Percentiles rank a stretch among this genome's conserved stretches.
These are phyloP conservation scores for Trichonephila inaurata DNA, from an alignment of 1,140 invertebrate genomes.

Conservation along the genomic window DNA sequence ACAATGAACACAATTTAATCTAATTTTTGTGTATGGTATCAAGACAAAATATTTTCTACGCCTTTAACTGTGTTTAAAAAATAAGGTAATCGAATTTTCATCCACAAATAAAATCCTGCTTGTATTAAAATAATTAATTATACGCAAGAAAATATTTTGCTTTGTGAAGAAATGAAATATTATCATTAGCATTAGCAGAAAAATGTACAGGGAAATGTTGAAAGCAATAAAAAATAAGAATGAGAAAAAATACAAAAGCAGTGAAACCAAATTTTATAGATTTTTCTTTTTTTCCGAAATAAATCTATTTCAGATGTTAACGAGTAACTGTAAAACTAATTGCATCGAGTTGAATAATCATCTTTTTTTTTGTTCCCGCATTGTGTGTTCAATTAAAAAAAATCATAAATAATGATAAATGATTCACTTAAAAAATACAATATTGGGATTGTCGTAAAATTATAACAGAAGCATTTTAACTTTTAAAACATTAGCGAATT, in stretches of 20 bases:
- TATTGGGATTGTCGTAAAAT: neutral
- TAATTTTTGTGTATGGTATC: too few relatives aligned
- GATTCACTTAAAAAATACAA: neutral
- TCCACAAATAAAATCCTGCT: too few relatives aligned
- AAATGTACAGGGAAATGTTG: neutral
- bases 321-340: neutral
- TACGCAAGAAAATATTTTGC: too few relatives aligned
- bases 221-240: neutral
- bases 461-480: neutral
- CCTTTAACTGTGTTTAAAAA: too few relatives aligned
- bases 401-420: neutral
- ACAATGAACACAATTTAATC: too few relatives aligned
- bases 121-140: too few relatives aligned
- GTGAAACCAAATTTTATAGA: neutral
- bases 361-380: neutral
- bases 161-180: neutral
- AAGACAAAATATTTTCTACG: too few relatives aligned
- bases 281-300: neutral
- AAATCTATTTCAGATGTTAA: neutral
- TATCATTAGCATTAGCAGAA: neutral
- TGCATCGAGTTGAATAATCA: neutral
- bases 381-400: neutral
- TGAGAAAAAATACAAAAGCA: neutral
- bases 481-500: neutral
- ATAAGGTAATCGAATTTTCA: too few relatives aligned